Conservation (phyloP, 2,888 invertebrate species). For the Sminthurides aquaticus region DNA sequence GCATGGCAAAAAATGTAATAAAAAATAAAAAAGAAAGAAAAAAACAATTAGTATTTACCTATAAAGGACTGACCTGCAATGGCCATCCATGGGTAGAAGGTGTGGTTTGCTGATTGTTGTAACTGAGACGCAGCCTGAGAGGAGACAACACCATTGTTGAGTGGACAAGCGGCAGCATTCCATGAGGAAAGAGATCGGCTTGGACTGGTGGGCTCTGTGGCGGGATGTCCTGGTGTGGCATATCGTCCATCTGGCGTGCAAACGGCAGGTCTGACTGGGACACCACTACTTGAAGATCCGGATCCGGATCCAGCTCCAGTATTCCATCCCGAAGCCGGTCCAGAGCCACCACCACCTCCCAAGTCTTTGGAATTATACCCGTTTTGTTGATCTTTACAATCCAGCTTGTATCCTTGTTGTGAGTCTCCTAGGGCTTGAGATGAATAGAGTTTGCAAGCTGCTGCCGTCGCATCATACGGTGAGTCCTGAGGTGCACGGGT, state of each 20-base stretch:
- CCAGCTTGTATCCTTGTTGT: slow-evolving; percentile 60
- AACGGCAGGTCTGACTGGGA: slow-evolving; percentile 72
- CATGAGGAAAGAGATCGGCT: slow-evolving; percentile 61
- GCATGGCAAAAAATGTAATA: slow-evolving; percentile 10
- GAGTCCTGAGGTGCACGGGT: slow-evolving; percentile 79
- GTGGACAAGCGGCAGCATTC: slow-evolving; percentile 67
- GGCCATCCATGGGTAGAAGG: slow-evolving; percentile 97
- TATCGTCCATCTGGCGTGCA: slow-evolving; percentile 63
- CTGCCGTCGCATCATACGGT: slow-evolving; percentile 82
- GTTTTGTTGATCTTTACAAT: slow-evolving; percentile 64
- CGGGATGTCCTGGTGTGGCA: slow-evolving; percentile 39
- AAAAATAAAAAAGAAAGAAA: slow-evolving; percentile 11
- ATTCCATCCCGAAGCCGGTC: slow-evolving; percentile 51
- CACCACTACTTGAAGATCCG: slow-evolving; percentile 44
- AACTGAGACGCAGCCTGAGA: slow-evolving; percentile 73
- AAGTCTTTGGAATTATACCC: slow-evolving; percentile 55
- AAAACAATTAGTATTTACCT: slow-evolving; percentile 22
- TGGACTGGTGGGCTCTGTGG: slow-evolving; percentile 42
- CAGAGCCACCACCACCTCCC: slow-evolving; percentile 46
- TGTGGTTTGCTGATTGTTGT: slow-evolving; percentile 83
- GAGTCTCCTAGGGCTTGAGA: slow-evolving; percentile 55
- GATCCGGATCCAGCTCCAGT: slow-evolving; percentile 56
- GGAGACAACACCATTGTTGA: slow-evolving; percentile 63
- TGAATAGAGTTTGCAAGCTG: slow-evolving; percentile 68
- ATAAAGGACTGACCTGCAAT: slow-evolving; percentile 77